Evolutionary conservation across 2,888 invertebrate genomes (phyloP), one percentile per base, ranked within the genome.

Genomic region (Cloeon dipterum): DNA sequence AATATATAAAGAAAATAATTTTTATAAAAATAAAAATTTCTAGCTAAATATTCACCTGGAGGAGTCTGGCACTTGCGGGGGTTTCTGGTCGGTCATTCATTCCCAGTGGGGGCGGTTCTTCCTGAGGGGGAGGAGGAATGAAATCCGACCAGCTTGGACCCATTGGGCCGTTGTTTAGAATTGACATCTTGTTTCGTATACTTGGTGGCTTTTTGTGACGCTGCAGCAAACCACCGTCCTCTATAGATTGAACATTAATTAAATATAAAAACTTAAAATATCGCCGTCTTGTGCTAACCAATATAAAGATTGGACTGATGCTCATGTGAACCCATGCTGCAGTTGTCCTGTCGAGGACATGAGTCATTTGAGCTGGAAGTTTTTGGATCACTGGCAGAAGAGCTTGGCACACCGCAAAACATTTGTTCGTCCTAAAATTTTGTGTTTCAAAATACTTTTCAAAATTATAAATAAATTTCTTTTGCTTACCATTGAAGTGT

Each of bases 91-190:
- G 7, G 10, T 29, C 29, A n/a, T 14, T 29, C 7, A 29, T 5
- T 7, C 29, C 5, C 7, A 29, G 29, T 7, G 63, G 56, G 36
- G 68, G 67, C 16, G 68, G 68, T 20, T 67, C 66, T 51, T 67
- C 66, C 46, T 66, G 65, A 19, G 68, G 67, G 38, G 68, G 67
- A 36, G 68, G 67, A 20, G 67, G 66, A 44, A 67, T 58, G 39
- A 67, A 63, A 50, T 67, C 67, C 29, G 61, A 59, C 65, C 65
- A 66, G 50, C 63, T 65, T 20, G 65, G 62, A 14, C 29, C 29
- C 13, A 16, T 29, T 29, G 29, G 29, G 14, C 29, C 29, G 7
- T 7, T 11, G 29, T n/a, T n/a, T 29, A 29, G 13, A n/a, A 29
- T n/a, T 7, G 29, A 29, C 29, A 29, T 29, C 16, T 29, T 29